Percentiles rank a stretch among this genome's conserved stretches.
Conservation (phyloP, 2,113 vertebrate genomes). For the Chauna torquata region DNA sequence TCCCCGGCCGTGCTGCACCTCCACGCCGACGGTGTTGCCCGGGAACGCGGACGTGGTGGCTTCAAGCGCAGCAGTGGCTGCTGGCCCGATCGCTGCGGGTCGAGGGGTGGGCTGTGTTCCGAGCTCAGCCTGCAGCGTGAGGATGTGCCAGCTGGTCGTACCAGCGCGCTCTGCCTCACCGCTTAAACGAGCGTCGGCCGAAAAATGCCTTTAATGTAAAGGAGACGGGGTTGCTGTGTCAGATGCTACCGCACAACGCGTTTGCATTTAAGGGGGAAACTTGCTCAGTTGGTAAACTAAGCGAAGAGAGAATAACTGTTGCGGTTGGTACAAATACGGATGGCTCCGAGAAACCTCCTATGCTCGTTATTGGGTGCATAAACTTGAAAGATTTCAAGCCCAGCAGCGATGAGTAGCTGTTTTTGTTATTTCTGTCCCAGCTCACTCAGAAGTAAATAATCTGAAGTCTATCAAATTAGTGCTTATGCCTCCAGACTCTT, state of each 20-base stretch:
- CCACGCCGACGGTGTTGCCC: slow-evolving; percentile 78
- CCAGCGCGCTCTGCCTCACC: slow-evolving; percentile 61
- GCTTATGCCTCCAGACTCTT: slow-evolving; percentile 62
- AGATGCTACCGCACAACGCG: slow-evolving; percentile 68
- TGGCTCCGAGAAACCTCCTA: slow-evolving; percentile 77
- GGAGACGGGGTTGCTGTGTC: slow-evolving; percentile 74
- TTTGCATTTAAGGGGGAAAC: slow-evolving; percentile 76
- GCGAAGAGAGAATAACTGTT: slow-evolving; percentile 70
- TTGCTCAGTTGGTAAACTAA: slow-evolving; percentile 65
- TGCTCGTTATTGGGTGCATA: slow-evolving; percentile 76
- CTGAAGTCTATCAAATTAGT: slow-evolving; percentile 67
- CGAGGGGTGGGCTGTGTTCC: slow-evolving; percentile 76
- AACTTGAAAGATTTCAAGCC: slow-evolving; percentile 72
- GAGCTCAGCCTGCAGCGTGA: slow-evolving; percentile 68
- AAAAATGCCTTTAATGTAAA: slow-evolving; percentile 71
- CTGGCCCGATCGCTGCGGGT: slow-evolving; percentile 80
- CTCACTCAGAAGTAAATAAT: slow-evolving; percentile 67
- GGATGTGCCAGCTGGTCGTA: too few relatives aligned
- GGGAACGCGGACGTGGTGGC: slow-evolving; percentile 76
- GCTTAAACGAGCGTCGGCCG: slow-evolving; percentile 67
- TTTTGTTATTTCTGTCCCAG: slow-evolving; percentile 65
- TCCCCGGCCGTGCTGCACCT: too few relatives aligned
- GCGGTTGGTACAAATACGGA: slow-evolving; percentile 69
- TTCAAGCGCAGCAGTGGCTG: slow-evolving; percentile 81
- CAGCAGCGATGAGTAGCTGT: slow-evolving; percentile 67